Conservation (phyloP, 1,140 invertebrate genomes). For the Diorhabda elongata region DNA sequence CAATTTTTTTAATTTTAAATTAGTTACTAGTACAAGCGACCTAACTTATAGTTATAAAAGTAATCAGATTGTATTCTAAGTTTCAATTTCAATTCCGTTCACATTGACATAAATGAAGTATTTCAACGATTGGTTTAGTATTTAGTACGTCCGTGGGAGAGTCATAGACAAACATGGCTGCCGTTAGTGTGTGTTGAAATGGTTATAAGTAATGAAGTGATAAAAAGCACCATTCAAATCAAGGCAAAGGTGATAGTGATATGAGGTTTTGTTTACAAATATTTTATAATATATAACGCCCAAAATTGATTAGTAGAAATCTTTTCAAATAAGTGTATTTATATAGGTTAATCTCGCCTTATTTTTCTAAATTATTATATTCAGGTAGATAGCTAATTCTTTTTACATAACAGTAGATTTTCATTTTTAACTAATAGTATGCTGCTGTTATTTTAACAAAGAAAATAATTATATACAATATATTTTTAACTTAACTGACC, state of each 20-base stretch:
- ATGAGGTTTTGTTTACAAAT: slow-evolving; percentile 22
- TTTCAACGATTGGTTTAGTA: too few relatives aligned
- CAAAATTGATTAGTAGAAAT: slow-evolving; percentile 12
- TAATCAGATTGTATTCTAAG: slow-evolving; percentile 16
- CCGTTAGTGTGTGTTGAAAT: slow-evolving; percentile 38
- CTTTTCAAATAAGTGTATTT: slow-evolving; percentile 30
- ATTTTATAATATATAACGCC: neutral
- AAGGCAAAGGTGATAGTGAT: slow-evolving; percentile 29
- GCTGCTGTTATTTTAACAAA: neutral
- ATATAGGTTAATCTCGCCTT: slow-evolving; percentile 42
- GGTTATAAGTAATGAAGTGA: slow-evolving; percentile 38
- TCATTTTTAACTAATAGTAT: neutral
- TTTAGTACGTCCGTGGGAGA: slow-evolving; percentile 32
- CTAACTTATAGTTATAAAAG: neutral
- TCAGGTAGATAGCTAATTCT: neutral
- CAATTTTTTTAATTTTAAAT: too few relatives aligned
- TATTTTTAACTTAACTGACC: slow-evolving; percentile 2
- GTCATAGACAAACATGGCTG: slow-evolving; percentile 42
- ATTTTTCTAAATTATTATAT: neutral
- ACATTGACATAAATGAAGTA: neutral
- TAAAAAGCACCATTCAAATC: slow-evolving; percentile 28
- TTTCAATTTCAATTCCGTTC: slow-evolving; percentile 6
- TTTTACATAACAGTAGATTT: neutral
- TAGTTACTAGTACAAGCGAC: too few relatives aligned
- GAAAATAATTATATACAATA: neutral